These are phyloP conservation scores for Thalassarche chlororhynchos DNA, from an alignment of 2,113 vertebrate genomes.

Conservation along the genomic window DNA sequence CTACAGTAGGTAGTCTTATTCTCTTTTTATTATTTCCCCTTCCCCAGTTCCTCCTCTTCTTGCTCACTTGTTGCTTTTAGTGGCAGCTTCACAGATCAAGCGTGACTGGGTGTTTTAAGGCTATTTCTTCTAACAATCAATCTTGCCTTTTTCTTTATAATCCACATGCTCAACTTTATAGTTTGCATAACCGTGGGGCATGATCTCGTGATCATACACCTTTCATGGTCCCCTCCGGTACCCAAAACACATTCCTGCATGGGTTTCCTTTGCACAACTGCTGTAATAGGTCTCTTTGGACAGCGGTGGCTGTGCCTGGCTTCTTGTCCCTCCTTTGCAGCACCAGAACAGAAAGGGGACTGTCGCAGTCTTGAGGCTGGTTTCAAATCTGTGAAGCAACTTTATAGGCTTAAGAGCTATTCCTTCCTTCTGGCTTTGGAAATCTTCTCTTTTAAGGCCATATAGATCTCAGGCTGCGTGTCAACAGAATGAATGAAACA, in stretches of 20 bases:
- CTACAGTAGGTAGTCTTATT: neutral
- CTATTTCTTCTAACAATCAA: neutral
- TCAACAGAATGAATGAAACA: slow-evolving; percentile 47
- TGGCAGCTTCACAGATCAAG: neutral
- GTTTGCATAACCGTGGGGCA: neutral
- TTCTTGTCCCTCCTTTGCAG: neutral
- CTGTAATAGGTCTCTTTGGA: neutral
- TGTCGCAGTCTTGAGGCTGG: neutral
- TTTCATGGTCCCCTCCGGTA: neutral
- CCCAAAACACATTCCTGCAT: accelerated
- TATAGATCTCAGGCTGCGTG: neutral
- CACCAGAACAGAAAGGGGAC: neutral
- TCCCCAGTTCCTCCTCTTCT: neutral
- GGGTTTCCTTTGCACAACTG: neutral
- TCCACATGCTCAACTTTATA: neutral
- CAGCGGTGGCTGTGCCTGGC: neutral
- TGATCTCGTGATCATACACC: neutral
- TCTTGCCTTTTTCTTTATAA: neutral
- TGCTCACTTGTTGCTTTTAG: neutral
- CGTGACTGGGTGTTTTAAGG: neutral
- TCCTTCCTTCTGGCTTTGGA: neutral
- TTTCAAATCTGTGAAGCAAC: neutral
- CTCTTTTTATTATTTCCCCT: neutral
- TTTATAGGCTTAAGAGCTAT: neutral
- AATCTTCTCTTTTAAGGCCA: neutral